Evolutionary conservation across 2,888 invertebrate species (phyloP).

Genomic region (Liopterus haemorrhoidalis): DNA sequence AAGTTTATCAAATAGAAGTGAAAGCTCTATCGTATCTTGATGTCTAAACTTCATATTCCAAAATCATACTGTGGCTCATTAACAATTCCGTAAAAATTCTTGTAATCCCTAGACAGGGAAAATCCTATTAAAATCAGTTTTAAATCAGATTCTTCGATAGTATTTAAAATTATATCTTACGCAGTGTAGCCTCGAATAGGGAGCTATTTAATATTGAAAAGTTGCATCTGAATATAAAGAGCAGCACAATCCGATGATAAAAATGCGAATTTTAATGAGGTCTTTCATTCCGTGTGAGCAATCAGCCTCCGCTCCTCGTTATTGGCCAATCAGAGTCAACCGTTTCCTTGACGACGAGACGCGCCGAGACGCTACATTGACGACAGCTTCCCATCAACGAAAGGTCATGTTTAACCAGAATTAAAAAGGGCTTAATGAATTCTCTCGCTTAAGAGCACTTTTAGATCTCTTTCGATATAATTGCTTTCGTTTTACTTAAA

Average conservation of each 20-base stretch:
- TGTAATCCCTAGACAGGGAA: no score
- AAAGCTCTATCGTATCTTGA: no score
- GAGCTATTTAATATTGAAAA: conserved; percentile 17
- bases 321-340: conserved; percentile 21
- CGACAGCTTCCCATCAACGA: conserved; percentile 11
- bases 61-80: no score
- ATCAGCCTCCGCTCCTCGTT: conserved; percentile 19
- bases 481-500: no score
- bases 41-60: no score
- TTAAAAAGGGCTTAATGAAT: conserved; percentile 22
- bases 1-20: no score
- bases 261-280: conserved; percentile 24
- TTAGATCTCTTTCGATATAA: no score
- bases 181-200: no score
- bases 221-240: conserved; percentile 9
- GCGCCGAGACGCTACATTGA: conserved; percentile 6
- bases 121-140: no score
- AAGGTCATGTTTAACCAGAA: conserved; percentile 24
- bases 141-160: no score
- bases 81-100: no score
- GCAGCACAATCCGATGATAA: conserved; percentile 16
- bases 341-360: conserved; percentile 20
- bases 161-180: no score
- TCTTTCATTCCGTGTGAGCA: conserved; percentile 19
- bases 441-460: conserved; percentile 13